A percentile compares a stretch with the other conserved stretches of the same genome.
Evolutionary conservation across 2,888 invertebrate species (phyloP).

Genomic region (Itoplectis maculator): DNA sequence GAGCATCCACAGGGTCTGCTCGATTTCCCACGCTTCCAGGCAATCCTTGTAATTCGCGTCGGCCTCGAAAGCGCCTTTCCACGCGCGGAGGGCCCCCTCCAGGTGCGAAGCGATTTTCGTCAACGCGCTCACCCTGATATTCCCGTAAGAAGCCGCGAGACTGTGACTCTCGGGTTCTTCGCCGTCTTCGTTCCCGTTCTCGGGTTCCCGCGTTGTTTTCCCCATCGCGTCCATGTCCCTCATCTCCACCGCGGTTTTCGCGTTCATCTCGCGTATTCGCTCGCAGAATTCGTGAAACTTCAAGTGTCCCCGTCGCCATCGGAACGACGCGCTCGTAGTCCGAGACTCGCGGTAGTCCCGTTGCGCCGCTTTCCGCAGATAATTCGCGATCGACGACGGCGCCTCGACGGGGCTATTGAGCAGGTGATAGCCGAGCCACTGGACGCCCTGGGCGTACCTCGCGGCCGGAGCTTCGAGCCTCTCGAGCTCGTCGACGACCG

Average conservation of each 20-base stretch:
- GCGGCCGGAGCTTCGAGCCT: slow-evolving; percentile 63
- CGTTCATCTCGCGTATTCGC: slow-evolving; percentile 65
- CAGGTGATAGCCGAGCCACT: slow-evolving; percentile 76
- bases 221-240: slow-evolving; percentile 68
- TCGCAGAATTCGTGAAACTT: slow-evolving; percentile 77
- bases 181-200: slow-evolving; percentile 25
- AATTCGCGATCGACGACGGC: slow-evolving; percentile 15
- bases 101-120: slow-evolving; percentile 70
- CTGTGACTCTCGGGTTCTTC: slow-evolving; percentile 71
- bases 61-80: slow-evolving; percentile 68
- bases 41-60: not conserved
- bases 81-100: slow-evolving; percentile 73
- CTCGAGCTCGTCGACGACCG: slow-evolving; percentile 74
- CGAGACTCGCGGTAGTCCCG: no score
- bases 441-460: slow-evolving; percentile 74
- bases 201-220: slow-evolving; percentile 58
- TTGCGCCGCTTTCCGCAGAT: slow-evolving; percentile 26
- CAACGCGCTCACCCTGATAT: slow-evolving; percentile 78
- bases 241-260: slow-evolving; percentile 75
- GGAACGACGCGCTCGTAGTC: no score
- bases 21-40: slow-evolving; percentile 72
- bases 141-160: slow-evolving; percentile 79
- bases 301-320: slow-evolving; percentile 72
- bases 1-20: slow-evolving; percentile 73
- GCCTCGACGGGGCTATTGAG: slow-evolving; percentile 66